Percentiles rank a stretch among this genome's conserved stretches.
Evolutionary conservation across 2,797 vertebrate genomes (phyloP).

Genomic region (Schizopygopsis malacanthus): DNA sequence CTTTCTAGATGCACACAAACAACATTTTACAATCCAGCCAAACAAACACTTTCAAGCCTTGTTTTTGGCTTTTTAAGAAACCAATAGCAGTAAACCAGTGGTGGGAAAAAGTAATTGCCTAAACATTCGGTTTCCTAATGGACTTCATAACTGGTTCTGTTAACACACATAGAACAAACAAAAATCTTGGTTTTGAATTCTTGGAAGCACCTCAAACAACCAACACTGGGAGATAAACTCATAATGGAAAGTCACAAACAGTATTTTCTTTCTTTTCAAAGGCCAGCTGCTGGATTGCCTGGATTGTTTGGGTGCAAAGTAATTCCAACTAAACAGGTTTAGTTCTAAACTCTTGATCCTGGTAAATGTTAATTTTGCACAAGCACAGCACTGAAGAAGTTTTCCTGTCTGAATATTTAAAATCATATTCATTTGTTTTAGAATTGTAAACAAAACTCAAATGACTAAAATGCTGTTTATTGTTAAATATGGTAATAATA

Average conservation of each 20-base stretch:
- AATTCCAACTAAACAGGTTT: conserved; percentile 26
- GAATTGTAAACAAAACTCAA: conserved; percentile 5
- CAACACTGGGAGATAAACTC: conserved; percentile 32
- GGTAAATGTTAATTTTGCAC: not conserved
- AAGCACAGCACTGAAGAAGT: not conserved
- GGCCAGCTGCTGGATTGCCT: conserved; percentile 23
- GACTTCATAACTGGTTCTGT: conserved; percentile 36
- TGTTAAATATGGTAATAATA: not conserved
- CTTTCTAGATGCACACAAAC: conserved; percentile 4
- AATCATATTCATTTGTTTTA: not conserved
- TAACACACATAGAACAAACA: conserved; percentile 7
- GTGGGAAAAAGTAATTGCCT: conserved; percentile 8
- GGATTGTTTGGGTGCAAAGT: not conserved
- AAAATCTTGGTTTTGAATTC: conserved; percentile 21
- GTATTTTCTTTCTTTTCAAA: conserved; percentile 43
- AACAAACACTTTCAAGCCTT: conserved; percentile 21
- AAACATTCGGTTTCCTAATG: conserved; percentile 18
- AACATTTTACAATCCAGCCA: not conserved
- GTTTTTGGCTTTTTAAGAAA: not conserved
- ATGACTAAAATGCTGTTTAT: not conserved
- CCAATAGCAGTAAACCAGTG: not conserved
- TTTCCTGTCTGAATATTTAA: not conserved
- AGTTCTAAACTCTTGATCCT: conserved; percentile 9
- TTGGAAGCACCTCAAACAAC: conserved; percentile 15
- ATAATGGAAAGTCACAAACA: conserved; percentile 38